Evolutionary conservation across 2,113 vertebrate genomes (phyloP), one percentile per base, ranked within the genome.

Genomic region (Leucoraja erinaceus): DNA sequence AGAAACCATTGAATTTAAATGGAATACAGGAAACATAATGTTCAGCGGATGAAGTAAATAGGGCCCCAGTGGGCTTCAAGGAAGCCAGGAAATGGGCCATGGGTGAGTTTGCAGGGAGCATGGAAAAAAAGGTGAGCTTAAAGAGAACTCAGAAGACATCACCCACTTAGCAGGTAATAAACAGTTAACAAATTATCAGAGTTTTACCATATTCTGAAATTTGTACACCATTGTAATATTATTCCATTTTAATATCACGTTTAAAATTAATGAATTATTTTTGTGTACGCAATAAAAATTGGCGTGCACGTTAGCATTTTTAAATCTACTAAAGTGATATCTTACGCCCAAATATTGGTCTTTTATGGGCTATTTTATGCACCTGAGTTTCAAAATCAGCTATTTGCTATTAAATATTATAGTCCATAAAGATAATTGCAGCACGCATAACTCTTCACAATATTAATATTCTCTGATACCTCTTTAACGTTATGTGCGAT

Each of bases 311-410:
- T 63, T 61, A 63, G n/a, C 12, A 16, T n/a, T 63, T 63, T 63
- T 31, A 88, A 63, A 88, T 88, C 83, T 18, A n/a, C n/a, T 28
- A 88, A 88, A 31, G 56, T 59, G 1, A 88, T 63, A 31, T 63
- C 83, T 88, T 63, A 4, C 31, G 10, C 9, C 59, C 33, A 63
- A 63, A 61, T 63, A 63, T 88, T 63, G 5, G 31, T 59, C 59
- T 31, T 88, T 18, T 63, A n/a, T 63, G 28, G 5, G 56, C 5
- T 61, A 14, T n/a, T n/a, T 86, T 61, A 63, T 63, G 56, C 56
- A 61, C 83, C 83, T 18, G 83, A 83, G 25, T 88, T 88, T 88
- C 56, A 66, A 84, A 31, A 14, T 88, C 25, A 88, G n/a, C 11
- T n/a, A 63, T 31, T 14, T 88, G 28, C 5, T 63, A 63, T 88